Evolutionary conservation across 1,140 invertebrate genomes (phyloP), one percentile per base, ranked within the genome.

Genomic region (Penaeus vannamei): DNA sequence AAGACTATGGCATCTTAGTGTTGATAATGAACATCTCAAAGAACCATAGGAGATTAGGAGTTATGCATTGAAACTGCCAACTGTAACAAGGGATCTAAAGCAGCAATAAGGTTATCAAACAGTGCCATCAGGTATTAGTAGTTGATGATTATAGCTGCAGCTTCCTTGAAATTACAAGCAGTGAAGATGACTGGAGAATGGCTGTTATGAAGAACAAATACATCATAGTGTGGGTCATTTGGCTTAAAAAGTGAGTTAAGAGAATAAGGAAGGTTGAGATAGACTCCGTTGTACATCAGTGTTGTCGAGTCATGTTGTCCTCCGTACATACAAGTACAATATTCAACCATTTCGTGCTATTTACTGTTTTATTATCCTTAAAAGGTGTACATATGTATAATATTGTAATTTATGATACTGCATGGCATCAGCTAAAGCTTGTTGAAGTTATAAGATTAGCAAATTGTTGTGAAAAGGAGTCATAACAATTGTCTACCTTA

Each of bases 261-360:
- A 61, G 32, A 61, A 62, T 46, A 60, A 79, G 61, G 64, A 46
- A 79, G 53, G 76, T 80, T 80, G 85, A 86, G 60, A 79, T 80
- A 86, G 85, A 86, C 76, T 86, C 85, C 76, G 85, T 86, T 86
- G 85, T 86, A 86, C 85, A 86, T 86, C 72, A 86, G 85, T 86
- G 85, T 86, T 86, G 85, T 86, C 85, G 85, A 80, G 85, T 80
- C 85, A 80, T 61, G 72, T 86, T 86, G 85, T 86, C 85, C 85
- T 77, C 76, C 72, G 85, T 86, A 80, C 85, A 86, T 86, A 86
- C 85, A 86, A 86, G 85, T 86, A 86, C 85, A 86, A 86, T 86
- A 86, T 86, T 86, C 85, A 86, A 86, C 76, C 76, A 86, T 86
- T 86, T 86, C 85, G 84, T 79, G 85, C 85, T 79, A 77, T 42